phyloP scores from a whole-genome alignment of 2,888 invertebrate species.

The Cantharis nigra region DNA sequence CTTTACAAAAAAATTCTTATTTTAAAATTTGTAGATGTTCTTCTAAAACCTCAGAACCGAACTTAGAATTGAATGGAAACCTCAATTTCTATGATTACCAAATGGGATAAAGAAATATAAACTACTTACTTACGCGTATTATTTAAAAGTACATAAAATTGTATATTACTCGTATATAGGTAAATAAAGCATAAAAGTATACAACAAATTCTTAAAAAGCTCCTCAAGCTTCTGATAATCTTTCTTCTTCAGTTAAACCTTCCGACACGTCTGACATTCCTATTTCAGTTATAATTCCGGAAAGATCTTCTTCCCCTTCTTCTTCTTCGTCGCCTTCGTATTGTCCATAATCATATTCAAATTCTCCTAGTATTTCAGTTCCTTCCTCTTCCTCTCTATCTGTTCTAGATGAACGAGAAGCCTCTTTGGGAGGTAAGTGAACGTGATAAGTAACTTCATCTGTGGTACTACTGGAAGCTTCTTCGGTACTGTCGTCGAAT shows the following conservation, averaged over 20 bases:
- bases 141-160: too few species aligned
- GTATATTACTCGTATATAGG: too few species aligned
- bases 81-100: too few species aligned
- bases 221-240: background rate
- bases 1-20: too few species aligned
- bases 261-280: background rate
- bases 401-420: background rate
- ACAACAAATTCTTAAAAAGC: background rate
- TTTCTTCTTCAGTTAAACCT: background rate
- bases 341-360: conserved; percentile 8
- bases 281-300: conserved; percentile 40
- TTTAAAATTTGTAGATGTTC: too few species aligned
- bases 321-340: conserved; percentile 39
- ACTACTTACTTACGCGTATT: too few species aligned
- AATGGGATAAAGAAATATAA: too few species aligned
- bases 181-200: background rate
- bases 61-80: too few species aligned
- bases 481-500: background rate
- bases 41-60: too few species aligned
- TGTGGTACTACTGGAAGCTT: too few species aligned
- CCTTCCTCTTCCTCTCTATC: background rate
- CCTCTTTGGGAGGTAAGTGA: background rate
- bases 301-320: conserved; percentile 38
- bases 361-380: background rate
- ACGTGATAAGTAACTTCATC: background rate